Conservation (phyloP, 2,113 vertebrate genomes). For the Ellobius talpinus region DNA sequence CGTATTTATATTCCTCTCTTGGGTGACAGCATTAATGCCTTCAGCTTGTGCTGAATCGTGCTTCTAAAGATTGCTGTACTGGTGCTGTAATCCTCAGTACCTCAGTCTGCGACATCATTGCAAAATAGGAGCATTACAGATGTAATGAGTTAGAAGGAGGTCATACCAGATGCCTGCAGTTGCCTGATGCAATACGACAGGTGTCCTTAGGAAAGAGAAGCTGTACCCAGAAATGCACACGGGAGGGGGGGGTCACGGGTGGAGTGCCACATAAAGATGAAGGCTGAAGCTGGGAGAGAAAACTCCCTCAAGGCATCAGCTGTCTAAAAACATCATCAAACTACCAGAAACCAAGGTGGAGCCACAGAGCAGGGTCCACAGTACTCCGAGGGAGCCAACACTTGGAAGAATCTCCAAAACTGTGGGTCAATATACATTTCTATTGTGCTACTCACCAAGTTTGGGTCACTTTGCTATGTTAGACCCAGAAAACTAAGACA, state of each 20-base stretch:
- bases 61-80: neutral
- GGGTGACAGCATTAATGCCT: conserved; percentile 11
- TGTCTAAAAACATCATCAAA: neutral
- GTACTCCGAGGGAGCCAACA: neutral
- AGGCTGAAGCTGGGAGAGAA: neutral
- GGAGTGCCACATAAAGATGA: neutral
- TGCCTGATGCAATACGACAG: neutral
- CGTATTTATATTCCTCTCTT: neutral
- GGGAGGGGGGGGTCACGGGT: too few relatives aligned
- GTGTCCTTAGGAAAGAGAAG: neutral
- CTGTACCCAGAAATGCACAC: neutral
- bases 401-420: neutral
- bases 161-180: neutral
- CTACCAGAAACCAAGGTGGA: neutral
- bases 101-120: neutral
- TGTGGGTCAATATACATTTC: neutral
- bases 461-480: neutral
- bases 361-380: neutral
- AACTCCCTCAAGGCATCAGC: neutral
- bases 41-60: neutral
- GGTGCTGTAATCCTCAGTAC: neutral
- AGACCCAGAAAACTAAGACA: neutral
- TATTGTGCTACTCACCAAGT: neutral
- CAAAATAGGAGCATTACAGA: neutral
- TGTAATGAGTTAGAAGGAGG: neutral